Percentiles rank a stretch among this genome's conserved stretches.
Evolutionary conservation across 1,140 invertebrate genomes (phyloP).

Genomic region (Drosophila repletoides): DNA sequence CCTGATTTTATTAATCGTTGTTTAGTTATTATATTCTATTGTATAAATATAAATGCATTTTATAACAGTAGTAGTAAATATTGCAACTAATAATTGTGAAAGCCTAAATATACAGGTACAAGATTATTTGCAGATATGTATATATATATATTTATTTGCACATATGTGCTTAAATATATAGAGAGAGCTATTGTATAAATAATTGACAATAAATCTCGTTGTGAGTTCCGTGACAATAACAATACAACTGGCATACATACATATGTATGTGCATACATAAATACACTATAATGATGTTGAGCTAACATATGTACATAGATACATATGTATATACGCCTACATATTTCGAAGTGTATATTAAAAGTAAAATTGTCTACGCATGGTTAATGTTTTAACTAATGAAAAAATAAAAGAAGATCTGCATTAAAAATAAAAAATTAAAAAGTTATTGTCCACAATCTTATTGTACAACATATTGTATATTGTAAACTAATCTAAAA

Average conservation of each 20-base stretch:
- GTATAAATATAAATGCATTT: not conserved
- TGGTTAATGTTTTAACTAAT: slow-evolving; percentile 58
- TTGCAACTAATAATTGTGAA: too few species aligned
- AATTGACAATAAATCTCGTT: slow-evolving; percentile 36
- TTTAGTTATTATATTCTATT: slow-evolving; percentile 11
- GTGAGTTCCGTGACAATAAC: slow-evolving; percentile 62
- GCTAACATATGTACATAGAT: slow-evolving; percentile 2
- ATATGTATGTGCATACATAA: slow-evolving; percentile 14
- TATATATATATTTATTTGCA: too few species aligned
- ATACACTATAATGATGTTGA: not conserved
- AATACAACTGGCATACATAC: slow-evolving; percentile 15
- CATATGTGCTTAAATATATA: not conserved
- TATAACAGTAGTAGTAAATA: too few species aligned
- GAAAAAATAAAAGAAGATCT: slow-evolving; percentile 14
- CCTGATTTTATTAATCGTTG: slow-evolving; percentile 12
- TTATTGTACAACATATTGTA: slow-evolving; percentile 54
- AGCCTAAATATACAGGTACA: too few species aligned
- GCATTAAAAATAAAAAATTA: slow-evolving; percentile 6
- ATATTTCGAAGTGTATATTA: too few species aligned
- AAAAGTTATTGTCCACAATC: slow-evolving; percentile 25
- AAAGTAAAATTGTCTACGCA: slow-evolving; percentile 57
- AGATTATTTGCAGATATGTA: too few species aligned
- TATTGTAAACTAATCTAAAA: slow-evolving; percentile 30
- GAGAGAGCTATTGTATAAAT: not conserved
- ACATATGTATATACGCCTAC: not conserved